phyloP scores from a whole-genome alignment of 2,888 invertebrate genomes.

The Oligia strigilis region DNA sequence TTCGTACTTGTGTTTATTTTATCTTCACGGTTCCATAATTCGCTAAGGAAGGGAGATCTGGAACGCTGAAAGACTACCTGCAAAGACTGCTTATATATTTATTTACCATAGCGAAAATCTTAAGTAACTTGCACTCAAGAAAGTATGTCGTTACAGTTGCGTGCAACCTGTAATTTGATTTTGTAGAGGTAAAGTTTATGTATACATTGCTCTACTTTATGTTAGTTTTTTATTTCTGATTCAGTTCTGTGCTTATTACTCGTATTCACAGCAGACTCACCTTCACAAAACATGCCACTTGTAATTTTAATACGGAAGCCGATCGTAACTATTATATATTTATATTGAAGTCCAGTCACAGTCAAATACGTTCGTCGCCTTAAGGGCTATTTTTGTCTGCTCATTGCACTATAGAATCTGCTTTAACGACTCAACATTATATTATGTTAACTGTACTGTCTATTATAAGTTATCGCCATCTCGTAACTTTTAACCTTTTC shows the following conservation, averaged over 20 bases:
- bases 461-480: background rate
- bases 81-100: background rate
- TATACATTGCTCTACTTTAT: background rate
- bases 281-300: too few species aligned
- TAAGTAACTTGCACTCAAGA: background rate
- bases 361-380: too few species aligned
- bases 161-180: background rate
- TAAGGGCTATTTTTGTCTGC: background rate
- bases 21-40: slow-evolving; percentile 10
- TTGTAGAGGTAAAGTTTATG: background rate
- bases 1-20: background rate
- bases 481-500: background rate
- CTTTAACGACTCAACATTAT: background rate
- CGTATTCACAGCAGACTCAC: too few species aligned
- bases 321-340: background rate
- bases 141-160: background rate
- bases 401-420: background rate
- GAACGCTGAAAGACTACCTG: background rate
- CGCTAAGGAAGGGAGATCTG: background rate
- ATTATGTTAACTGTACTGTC: background rate
- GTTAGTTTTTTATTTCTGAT: background rate
- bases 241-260: too few species aligned
- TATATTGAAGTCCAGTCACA: background rate
- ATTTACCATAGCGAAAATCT: background rate
- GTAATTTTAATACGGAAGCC: background rate